A percentile compares a stretch with the other conserved stretches of the same genome.
Conservation (phyloP, 1,140 invertebrate species). For the Drosophila leontia region DNA sequence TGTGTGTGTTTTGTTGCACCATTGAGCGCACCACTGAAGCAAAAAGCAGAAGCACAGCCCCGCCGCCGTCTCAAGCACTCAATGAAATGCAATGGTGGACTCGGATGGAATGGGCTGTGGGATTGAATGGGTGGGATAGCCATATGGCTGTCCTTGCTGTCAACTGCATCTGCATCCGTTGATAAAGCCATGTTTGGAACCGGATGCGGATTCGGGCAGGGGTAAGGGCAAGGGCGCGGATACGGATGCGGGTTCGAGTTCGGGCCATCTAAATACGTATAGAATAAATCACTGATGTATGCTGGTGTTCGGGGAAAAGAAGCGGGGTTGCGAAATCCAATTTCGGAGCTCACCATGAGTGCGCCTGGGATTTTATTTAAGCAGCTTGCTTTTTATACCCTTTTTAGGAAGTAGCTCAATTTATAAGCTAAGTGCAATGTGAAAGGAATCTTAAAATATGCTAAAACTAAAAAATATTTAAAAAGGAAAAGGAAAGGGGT, state of each 20-base stretch:
- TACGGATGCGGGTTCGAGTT: conserved; percentile 17
- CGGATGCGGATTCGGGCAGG: conserved; percentile 3
- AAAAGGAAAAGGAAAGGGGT: too few relatives aligned
- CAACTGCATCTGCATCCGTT: conserved; percentile 77
- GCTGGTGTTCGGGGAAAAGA: conserved; percentile 21
- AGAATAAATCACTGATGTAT: conserved; percentile 73
- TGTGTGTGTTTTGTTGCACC: conserved; percentile 77
- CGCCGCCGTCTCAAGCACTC: conserved; percentile 30
- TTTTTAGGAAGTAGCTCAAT: not conserved
- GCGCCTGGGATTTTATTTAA: conserved; percentile 65
- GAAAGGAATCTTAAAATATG: not conserved
- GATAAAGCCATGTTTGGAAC: conserved; percentile 70
- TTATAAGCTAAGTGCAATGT: not conserved
- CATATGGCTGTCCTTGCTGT: conserved; percentile 61
- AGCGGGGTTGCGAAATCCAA: conserved; percentile 62
- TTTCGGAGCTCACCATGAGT: conserved; percentile 52
- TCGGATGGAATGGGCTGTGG: not conserved
- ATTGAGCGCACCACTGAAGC: conserved; percentile 79
- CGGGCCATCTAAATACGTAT: conserved; percentile 51
- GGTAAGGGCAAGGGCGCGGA: conserved; percentile 13
- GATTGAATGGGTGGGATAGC: not conserved
- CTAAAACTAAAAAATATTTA: not conserved
- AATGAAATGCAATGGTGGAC: conserved; percentile 64
- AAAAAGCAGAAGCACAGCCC: conserved; percentile 51
- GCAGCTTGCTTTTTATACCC: conserved; percentile 41